Base-by-base conservation (phyloP, 2,888 invertebrate genomes). In the Amitus sp. region DNA sequence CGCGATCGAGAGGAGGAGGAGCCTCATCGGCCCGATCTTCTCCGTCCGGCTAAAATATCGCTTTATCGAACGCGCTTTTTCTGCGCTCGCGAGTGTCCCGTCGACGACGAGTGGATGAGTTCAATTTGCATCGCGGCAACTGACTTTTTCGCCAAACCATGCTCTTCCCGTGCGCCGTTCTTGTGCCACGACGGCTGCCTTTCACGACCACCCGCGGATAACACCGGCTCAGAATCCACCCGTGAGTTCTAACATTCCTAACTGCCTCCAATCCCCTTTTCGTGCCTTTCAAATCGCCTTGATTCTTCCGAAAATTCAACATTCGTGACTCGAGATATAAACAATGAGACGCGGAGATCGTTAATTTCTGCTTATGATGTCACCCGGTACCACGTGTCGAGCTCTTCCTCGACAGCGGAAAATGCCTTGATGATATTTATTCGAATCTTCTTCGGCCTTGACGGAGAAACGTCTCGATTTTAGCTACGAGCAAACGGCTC, bases 1-100 rank as follows among this genome's bases (percentile, higher is more conserved):
- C 61, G 46, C 47, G 66, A 69, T 62, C 64, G 62, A 54, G 51
- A 65, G 62, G 56, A 65, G 62, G 56, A 54, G 66, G 65, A 64
- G 70, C 66, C 61, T 60, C 47, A 39, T 55, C 51, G 52, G 19
- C 7, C 23, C 23, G 23, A 23, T 23, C 47, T 27, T 47, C 34
- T 13, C 9, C 47, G 58, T 23, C 5, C 39, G 17, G 37, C 9
- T 19, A 27, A 53, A 47, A 46, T 39, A 43, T 55, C 40, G 9
- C 34, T 39, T 46, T 23, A 46, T 28, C 47, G 12, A 17, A 17
- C 50, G 50, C 33, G 18, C 20, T 15, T 49, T 17, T 39, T 27
- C 27, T 20, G 43, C 43, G n/a, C 34, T 18, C 42, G 42, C 20
- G 20, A 18, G 19, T 42, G 19, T 13, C 13, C 13, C 34, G 12